Conservation (phyloP, 2,113 vertebrate species). For the Myrmophylax atrothorax region DNA sequence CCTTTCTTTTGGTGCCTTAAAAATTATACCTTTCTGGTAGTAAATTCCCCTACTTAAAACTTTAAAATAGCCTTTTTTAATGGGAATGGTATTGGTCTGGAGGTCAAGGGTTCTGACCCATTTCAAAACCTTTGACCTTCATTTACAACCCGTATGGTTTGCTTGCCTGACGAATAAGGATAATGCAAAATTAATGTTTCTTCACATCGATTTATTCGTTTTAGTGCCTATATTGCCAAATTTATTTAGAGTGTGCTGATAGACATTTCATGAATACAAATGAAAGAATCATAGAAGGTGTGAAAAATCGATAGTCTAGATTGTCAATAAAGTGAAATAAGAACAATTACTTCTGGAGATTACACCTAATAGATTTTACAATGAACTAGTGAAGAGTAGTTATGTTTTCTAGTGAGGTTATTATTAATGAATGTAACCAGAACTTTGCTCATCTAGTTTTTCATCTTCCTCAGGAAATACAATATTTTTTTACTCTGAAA, state of each 20-base stretch:
- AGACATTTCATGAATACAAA: slow-evolving; percentile 98
- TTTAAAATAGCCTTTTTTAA: slow-evolving; percentile 86
- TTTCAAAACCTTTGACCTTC: slow-evolving; percentile 92
- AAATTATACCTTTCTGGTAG: slow-evolving; percentile 77
- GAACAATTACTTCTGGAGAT: slow-evolving; percentile 81
- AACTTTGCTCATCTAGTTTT: slow-evolving; percentile 68
- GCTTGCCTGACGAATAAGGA: slow-evolving; percentile 89
- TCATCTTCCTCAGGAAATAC: background rate
- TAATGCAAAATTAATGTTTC: slow-evolving; percentile 98
- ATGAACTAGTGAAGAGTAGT: slow-evolving; percentile 77
- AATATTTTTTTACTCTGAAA: background rate
- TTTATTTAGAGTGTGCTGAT: slow-evolving; percentile 92
- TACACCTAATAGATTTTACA: slow-evolving; percentile 81
- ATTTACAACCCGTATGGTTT: slow-evolving; percentile 82
- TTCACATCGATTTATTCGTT: slow-evolving; percentile 90
- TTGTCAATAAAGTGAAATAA: slow-evolving; percentile 83
- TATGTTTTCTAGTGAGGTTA: slow-evolving; percentile 71
- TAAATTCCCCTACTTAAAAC: slow-evolving; percentile 83
- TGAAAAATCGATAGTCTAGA: slow-evolving; percentile 85
- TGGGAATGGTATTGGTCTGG: slow-evolving; percentile 84
- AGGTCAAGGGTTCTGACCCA: slow-evolving; percentile 93
- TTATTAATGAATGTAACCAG: slow-evolving; percentile 66
- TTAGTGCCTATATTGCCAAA: slow-evolving; percentile 90
- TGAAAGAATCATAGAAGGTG: slow-evolving; percentile 94
- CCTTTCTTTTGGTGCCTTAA: slow-evolving; percentile 73